Conservation (phyloP, 2,797 vertebrate species). For the Rhinogobio ventralis region DNA sequence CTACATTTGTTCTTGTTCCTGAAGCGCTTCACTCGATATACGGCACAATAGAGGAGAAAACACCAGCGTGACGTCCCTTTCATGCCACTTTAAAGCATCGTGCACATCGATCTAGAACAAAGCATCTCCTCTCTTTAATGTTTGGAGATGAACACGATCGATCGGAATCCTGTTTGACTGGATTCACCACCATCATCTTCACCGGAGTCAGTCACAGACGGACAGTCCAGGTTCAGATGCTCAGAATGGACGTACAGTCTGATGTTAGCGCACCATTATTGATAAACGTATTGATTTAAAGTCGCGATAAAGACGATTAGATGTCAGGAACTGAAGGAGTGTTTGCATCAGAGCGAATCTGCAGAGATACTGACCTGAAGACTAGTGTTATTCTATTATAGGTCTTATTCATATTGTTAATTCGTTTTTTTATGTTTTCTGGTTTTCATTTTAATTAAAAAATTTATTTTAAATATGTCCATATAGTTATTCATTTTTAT, state of each 20-base stretch:
- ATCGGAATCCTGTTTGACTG: no score
- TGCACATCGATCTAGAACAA: background rate
- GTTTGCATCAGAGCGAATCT: background rate
- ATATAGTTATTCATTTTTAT: no score
- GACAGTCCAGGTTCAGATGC: background rate
- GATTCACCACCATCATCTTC: background rate
- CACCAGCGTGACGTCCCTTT: no score
- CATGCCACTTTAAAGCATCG: background rate
- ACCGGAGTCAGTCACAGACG: background rate
- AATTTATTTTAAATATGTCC: no score
- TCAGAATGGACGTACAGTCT: background rate
- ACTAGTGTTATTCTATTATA: no score
- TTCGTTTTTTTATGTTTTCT: no score
- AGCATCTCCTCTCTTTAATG: background rate
- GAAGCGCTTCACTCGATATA: background rate
- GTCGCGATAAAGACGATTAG: background rate
- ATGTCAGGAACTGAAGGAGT: background rate
- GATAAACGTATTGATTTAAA: background rate
- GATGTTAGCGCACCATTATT: background rate
- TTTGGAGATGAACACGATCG: background rate
- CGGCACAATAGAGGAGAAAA: background rate
- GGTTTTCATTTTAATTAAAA: background rate
- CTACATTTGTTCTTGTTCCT: background rate
- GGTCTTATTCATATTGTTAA: no score
- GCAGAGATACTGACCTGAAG: background rate